These are phyloP conservation scores for Artemia sinica DNA, from an alignment of 2,888 invertebrate genomes.

Conservation along the genomic window DNA sequence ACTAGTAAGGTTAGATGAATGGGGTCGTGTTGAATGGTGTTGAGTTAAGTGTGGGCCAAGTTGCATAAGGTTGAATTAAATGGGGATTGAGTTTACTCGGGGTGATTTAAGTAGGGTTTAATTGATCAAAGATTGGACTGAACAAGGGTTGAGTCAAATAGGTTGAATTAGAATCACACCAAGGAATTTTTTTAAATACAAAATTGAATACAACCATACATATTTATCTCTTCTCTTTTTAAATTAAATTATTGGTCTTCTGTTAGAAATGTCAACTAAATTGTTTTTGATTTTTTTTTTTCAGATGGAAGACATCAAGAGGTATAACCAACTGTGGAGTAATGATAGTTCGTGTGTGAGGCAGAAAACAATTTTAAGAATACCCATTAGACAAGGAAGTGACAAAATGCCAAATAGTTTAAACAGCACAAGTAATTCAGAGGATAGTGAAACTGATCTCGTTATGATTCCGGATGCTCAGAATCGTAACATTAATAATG, in stretches of 20 bases:
- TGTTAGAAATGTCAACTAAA: neutral
- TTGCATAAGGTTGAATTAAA: too few species aligned
- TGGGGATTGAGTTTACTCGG: too few species aligned
- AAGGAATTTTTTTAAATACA: too few species aligned
- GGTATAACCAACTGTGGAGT: neutral
- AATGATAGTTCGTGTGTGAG: constrained; percentile 1
- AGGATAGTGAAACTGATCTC: neutral
- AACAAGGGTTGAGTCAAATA: too few species aligned
- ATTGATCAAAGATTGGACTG: too few species aligned
- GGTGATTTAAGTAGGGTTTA: too few species aligned
- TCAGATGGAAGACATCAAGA: constrained; percentile 14
- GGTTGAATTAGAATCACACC: too few species aligned
- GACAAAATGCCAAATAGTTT: neutral
- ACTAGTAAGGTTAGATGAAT: too few species aligned
- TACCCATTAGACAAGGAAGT: constrained; percentile 4
- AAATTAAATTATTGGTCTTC: neutral
- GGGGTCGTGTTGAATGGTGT: too few species aligned
- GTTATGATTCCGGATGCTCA: neutral
- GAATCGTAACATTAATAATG: neutral
- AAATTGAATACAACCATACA: too few species aligned
- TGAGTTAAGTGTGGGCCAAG: too few species aligned
- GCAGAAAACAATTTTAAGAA: neutral
- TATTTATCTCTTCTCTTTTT: neutral
- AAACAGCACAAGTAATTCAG: neutral
- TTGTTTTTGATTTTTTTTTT: neutral